Percentiles rank a stretch among this genome's conserved stretches.
Evolutionary conservation across 2,113 vertebrate genomes (phyloP).

Genomic region (Laterallus jamaicensis): DNA sequence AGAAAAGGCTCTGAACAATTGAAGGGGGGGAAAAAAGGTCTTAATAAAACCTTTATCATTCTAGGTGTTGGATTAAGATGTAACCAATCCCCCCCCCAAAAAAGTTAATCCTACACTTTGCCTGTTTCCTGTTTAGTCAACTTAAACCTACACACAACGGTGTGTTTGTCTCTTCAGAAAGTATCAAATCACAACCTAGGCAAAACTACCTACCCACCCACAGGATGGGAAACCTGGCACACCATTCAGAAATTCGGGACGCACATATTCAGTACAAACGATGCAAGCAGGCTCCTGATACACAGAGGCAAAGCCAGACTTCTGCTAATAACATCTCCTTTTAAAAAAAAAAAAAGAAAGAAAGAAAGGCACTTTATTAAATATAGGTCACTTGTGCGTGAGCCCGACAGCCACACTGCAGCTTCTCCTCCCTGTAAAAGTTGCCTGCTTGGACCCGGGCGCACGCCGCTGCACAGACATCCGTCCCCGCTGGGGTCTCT

Average conservation of each 20-base stretch:
- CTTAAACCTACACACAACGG: neutral
- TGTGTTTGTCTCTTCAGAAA: neutral
- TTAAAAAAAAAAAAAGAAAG: neutral
- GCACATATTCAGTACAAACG: neutral
- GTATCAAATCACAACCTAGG: neutral
- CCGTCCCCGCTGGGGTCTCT: neutral
- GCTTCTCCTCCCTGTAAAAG: neutral
- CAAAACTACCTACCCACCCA: neutral
- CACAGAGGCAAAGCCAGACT: neutral
- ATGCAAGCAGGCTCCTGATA: neutral
- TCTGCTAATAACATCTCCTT: neutral
- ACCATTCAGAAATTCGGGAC: neutral
- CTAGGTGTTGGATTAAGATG: neutral
- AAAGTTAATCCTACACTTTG: neutral
- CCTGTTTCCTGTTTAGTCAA: constrained; percentile 21
- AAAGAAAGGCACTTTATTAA: neutral
- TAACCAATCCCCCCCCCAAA: neutral
- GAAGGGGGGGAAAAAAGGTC: neutral
- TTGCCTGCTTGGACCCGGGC: neutral
- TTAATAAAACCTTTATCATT: neutral
- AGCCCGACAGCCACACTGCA: neutral
- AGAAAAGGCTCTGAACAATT: neutral
- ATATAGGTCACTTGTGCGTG: neutral
- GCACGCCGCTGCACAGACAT: neutral
- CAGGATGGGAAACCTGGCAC: neutral